These are phyloP conservation scores for Aphelocoma coerulescens DNA, from an alignment of 2,113 vertebrate genomes.

Conservation along the genomic window DNA sequence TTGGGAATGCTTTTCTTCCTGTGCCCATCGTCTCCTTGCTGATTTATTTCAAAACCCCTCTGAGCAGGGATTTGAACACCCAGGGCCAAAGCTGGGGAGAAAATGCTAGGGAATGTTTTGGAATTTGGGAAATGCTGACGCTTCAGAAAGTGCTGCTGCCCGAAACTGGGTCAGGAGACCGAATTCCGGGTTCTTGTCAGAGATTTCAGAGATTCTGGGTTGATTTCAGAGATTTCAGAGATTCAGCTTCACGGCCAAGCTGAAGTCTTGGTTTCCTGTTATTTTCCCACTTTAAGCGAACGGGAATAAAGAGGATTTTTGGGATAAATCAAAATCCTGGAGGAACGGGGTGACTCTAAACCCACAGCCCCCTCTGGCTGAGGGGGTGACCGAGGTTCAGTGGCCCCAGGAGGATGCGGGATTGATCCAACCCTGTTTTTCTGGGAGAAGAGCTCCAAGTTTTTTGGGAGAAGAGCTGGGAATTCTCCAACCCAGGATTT, in stretches of 20 bases:
- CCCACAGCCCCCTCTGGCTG: rapidly evolving
- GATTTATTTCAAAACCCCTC: not conserved
- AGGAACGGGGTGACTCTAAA: not conserved
- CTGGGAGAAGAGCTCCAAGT: too few species aligned
- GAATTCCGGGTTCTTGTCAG: not conserved
- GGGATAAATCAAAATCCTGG: not conserved
- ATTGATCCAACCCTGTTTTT: not conserved
- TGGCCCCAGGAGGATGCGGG: not conserved
- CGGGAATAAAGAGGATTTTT: not conserved
- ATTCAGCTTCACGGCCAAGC: not conserved
- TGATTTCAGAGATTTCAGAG: not conserved
- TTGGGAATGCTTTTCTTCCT: not conserved
- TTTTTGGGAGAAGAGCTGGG: not conserved
- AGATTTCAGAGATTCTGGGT: not conserved
- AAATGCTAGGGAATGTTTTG: not conserved
- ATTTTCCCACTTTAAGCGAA: not conserved
- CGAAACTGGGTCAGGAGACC: not conserved
- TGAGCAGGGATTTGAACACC: rapidly evolving
- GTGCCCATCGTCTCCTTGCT: too few species aligned
- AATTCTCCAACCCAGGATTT: not conserved
- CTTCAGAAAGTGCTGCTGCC: not conserved
- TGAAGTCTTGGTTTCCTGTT: not conserved
- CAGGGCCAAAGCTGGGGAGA: not conserved
- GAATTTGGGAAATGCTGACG: not conserved
- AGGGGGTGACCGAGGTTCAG: not conserved